phyloP scores from a whole-genome alignment of 1,140 invertebrate species.

The Metopolophium dirhodum region DNA sequence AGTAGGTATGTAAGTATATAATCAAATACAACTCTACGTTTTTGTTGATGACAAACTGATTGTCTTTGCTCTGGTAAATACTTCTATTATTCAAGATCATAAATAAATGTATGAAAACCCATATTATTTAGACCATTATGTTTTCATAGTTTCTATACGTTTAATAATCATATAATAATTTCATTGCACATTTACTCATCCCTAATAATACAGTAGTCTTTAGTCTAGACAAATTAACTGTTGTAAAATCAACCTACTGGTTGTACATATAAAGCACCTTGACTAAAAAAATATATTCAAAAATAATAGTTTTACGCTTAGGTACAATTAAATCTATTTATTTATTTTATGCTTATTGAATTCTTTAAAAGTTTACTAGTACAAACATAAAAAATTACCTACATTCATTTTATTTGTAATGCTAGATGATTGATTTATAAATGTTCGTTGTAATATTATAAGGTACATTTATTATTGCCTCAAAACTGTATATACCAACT shows the following conservation, averaged over 20 bases:
- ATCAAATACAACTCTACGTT: background rate
- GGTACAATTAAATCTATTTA: background rate
- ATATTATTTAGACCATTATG: no score
- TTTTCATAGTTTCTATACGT: no score
- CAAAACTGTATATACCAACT: background rate
- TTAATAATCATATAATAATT: no score
- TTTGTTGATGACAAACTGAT: background rate
- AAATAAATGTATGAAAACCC: no score
- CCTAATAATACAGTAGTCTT: background rate
- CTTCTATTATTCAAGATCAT: background rate
- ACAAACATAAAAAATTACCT: background rate
- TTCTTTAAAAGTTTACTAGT: background rate
- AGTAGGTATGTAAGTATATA: background rate
- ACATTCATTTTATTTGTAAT: background rate
- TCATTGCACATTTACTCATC: background rate
- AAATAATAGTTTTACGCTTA: background rate
- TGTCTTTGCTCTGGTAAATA: background rate
- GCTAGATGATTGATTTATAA: background rate
- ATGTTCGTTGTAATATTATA: background rate
- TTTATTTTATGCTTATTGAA: background rate
- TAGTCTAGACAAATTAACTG: background rate
- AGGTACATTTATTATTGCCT: background rate
- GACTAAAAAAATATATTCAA: background rate
- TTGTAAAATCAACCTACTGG: background rate
- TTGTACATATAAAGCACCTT: background rate